Base-by-base conservation (phyloP, 2,888 invertebrate genomes). In the Amorpha juglandis region DNA sequence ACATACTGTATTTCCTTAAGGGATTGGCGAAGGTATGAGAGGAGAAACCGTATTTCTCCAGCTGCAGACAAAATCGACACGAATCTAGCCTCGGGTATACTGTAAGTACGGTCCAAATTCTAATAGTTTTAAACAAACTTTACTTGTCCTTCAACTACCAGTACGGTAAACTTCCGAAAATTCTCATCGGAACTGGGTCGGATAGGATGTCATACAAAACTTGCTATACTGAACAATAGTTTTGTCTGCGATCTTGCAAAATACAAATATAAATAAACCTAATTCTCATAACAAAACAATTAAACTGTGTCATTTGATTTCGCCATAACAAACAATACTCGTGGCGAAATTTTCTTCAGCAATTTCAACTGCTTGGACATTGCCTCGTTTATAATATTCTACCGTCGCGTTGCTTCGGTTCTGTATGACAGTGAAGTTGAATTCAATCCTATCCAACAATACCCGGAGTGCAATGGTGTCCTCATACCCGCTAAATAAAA, bases 241-340 rank as follows among this genome's bases (percentile, higher is more conserved):
- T 52, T 52, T 55, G n/a, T 4, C 42, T 12, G 19, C 19, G 42
- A 42, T 21, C 42, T 19, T 42, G 42, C 42, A 6, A 58, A 58
- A 58, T 42, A 12, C 12, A 42, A 58, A 16, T 58, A 38, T 42
- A 42, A n/a, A 53, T 33, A 53, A 53, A 42, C 58, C 58, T 12
- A 58, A 38, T 58, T 58, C 58, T 58, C 58, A 58, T 21, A 42
- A 42, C 14, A 19, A 42, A 42, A 58, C 58, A 58, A 42, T 64
- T 63, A 66, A 64, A 67, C 62, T 65, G 50, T 58, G 21, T 33
- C 48, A 64, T 62, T 64, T 64, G 64, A 53, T 48, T 63, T 66
- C 62, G 45, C 21, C 42, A 38, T 47, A 35, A 12, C 58, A 19
- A 42, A 58, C 58, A 58, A 58, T 58, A 58, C 58, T 19, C 19